Base-by-base conservation (phyloP, 2,113 vertebrate species). In the Pteropus alecto region DNA sequence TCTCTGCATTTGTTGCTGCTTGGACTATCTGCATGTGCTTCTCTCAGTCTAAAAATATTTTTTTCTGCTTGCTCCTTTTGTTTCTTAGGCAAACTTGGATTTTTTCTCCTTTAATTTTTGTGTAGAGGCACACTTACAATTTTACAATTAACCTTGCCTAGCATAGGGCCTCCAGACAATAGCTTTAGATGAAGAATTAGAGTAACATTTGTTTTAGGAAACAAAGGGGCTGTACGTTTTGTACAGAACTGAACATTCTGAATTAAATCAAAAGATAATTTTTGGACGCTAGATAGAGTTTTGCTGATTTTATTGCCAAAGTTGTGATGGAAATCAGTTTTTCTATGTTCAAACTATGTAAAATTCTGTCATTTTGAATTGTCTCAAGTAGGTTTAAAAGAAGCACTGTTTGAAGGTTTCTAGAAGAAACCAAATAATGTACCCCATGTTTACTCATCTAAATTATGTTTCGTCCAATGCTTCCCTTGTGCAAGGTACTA, bases 331-430 rank as follows among this genome's bases (percentile, higher is more conserved):
- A 78, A 90, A 90, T 92, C 19, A 10, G 56, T 63, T 93, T 68
- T 41, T 83, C 67, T 73, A 51, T 60, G 63, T 60, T 43, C 77
- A 92, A 85, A 41, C 58, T 84, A 83, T 56, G 21, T 48, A 61
- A 91, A 35, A 88, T 63, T 79, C 90, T 68, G 14, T 63, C n/a
- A 38, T 74, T 81, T 24, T 58, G 51, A 83, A 93, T 71, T 77
- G 43, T 63, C 60, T 92, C 70, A 86, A 82, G 65, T n/a, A 60
- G 22, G 90, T 93, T 73, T 65, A 41, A 95, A 81, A 92, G 85
- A 71, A 58, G 46, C 54, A 7, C 6, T 46, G 51, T n/a, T 73
- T 38, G 85, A 51, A 81, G 65, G 30, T 77, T 92, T 28, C 84
- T 54, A 67, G n/a, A 71, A 56, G 82, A 92, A 65, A 83, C 24